Base-by-base conservation (phyloP, 2,797 vertebrate species). In the Antrozous pallidus region DNA sequence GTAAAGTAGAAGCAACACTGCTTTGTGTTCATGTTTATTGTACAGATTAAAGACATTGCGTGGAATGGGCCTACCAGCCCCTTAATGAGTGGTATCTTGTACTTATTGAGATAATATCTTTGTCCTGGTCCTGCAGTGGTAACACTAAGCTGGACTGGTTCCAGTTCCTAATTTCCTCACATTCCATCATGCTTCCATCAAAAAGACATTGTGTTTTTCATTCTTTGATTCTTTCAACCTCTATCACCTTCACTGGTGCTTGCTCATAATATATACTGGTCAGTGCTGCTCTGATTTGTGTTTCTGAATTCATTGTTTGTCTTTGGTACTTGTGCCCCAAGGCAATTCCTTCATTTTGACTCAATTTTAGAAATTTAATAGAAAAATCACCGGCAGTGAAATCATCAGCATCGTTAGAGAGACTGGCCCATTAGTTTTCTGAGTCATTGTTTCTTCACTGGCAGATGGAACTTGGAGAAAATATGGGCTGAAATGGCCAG, bases 321-420 rank as follows among this genome's bases (percentile, higher is more conserved):
- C 89, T 93, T 79, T 40, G 13, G 83, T 92, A 70, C 88, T 69
- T 93, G 71, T 92, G 74, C 69, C 96, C 84, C 70, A 38, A 94
- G 94, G 96, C 89, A 84, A 77, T 96, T 93, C 18, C 81, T 96
- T 93, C 88, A 78, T 93, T 94, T 94, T 81, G 84, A 95, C 79
- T 95, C 95, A 86, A 74, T 97, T 97, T 96, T 95, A 95, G 92
- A 96, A 96, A 94, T 92, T 82, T 95, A 97, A 97, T 96, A 96
- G 95, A 95, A 96, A 96, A 97, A 97, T 94, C 82, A 79, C 88
- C 8, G 8, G 83, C 83, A 56, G 90, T 97, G 94, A 97, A 96
- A 95, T 97, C 96, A 95, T 86, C 86, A 92, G 73, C 71, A 54
- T 92, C 16, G 0, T 90, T 96, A 93, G 85, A 51, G 89, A 94